Evolutionary conservation across 1,140 invertebrate species (phyloP).

Genomic region (Paralvinella palmiformis): DNA sequence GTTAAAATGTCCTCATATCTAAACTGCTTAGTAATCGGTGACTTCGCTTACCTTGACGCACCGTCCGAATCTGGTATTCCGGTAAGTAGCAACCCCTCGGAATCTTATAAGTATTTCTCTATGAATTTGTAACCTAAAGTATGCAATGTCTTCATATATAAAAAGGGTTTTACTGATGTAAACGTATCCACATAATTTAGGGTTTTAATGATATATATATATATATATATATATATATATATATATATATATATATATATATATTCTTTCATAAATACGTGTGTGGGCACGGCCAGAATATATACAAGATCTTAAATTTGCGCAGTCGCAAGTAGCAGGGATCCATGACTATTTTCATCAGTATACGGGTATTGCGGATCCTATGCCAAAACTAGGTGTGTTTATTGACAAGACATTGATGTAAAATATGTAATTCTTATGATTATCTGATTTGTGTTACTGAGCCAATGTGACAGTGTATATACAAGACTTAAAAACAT

Average conservation of each 20-base stretch:
- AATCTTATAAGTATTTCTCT: too few species aligned
- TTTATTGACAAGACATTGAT: background rate
- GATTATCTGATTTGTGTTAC: too few species aligned
- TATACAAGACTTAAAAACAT: too few species aligned
- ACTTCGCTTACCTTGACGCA: background rate
- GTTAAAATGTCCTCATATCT: constrained; percentile 20
- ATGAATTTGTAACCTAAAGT: too few species aligned
- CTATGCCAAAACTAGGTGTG: constrained; percentile 86
- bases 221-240: too few species aligned
- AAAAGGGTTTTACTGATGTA: background rate
- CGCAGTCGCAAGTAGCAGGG: constrained; percentile 64
- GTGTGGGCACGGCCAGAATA: constrained; percentile 73
- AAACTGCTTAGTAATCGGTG: background rate
- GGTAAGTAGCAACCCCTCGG: too few species aligned
- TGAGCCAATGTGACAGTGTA: too few species aligned
- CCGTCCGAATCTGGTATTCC: too few species aligned
- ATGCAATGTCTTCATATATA: too few species aligned
- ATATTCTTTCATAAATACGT: too few species aligned
- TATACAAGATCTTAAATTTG: constrained; percentile 67
- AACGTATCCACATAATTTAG: background rate
- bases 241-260: too few species aligned
- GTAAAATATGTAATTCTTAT: too few species aligned
- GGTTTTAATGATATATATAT: background rate
- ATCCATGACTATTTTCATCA: constrained; percentile 80
- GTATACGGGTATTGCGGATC: constrained; percentile 86